A percentile compares a stretch with the other conserved stretches of the same genome.
These are phyloP conservation scores for Saturnia pavonia DNA, from an alignment of 2,888 invertebrate genomes.

Conservation along the genomic window DNA sequence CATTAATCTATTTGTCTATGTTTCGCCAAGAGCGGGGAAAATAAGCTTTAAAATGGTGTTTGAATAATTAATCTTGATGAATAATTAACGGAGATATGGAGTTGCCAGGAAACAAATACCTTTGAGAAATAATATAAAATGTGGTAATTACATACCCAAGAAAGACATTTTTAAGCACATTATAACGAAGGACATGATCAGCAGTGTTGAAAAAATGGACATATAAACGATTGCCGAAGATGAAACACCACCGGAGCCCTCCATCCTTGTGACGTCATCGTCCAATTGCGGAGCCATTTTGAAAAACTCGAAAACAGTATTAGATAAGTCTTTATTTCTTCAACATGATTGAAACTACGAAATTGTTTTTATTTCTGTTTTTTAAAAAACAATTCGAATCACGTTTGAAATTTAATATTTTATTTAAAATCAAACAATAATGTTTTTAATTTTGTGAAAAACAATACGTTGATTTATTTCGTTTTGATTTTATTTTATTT, in stretches of 20 bases:
- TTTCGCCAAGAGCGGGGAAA: too few species aligned
- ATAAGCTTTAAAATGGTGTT: too few species aligned
- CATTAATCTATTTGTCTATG: too few species aligned
- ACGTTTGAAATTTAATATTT: constrained; percentile 19
- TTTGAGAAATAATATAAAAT: too few species aligned
- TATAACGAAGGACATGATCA: constrained; percentile 55
- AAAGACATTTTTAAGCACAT: constrained; percentile 54
- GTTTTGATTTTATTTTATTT: background rate
- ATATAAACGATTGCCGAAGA: constrained; percentile 33
- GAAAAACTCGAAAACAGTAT: background rate
- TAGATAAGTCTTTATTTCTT: constrained; percentile 18
- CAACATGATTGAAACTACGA: constrained; percentile 7
- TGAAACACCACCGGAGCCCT: constrained; percentile 20
- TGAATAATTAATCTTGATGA: too few species aligned
- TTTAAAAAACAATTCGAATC: constrained; percentile 21
- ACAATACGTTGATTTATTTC: background rate
- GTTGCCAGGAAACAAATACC: too few species aligned
- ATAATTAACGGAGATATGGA: too few species aligned
- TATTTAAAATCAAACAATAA: constrained; percentile 1
- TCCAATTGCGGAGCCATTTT: constrained; percentile 31
- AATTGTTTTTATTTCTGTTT: constrained; percentile 26
- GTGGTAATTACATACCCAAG: constrained; percentile 46
- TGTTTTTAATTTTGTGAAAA: constrained; percentile 7
- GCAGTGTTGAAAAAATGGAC: constrained; percentile 41
- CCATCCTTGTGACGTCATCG: constrained; percentile 13